Evolutionary conservation across 2,113 vertebrate genomes (phyloP), one percentile per base, ranked within the genome.

Genomic region (Athene noctua): DNA sequence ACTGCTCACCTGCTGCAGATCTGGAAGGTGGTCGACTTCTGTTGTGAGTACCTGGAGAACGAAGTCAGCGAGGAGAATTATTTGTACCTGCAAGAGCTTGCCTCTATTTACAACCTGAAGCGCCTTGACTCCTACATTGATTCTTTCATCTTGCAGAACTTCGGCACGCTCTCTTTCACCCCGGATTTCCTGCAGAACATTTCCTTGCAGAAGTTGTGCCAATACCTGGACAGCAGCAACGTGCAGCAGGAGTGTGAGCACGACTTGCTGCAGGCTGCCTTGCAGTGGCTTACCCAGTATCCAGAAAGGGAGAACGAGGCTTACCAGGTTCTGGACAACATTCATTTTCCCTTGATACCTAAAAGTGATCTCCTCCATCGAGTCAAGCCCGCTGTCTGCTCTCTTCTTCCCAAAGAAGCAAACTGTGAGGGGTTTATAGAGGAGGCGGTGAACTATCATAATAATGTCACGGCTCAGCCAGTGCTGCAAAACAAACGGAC

Each of bases 11-110:
- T 99, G 73, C 97, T 99, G 90, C 99, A 99, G 98, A 98, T 99
- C 94, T 99, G 99, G 99, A 98, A 98, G 20, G 99, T 95, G 61
- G 99, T 99, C 13, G 99, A 99, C 93, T 99, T 99, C 97, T 99
- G 99, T 96, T 99, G 99, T 3, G 99, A 99, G 97, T 99, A 99
- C 80, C 97, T 99, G 96, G 99, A 99, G 97, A 98, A 97, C 38
- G 99, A 99, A 75, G 99, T 99, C 94, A 99, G 97, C 0, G 99
- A 99, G 95, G 99, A 99, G 92, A 99, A 99, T 92, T 99, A 99
- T 90, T 97, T 99, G 71, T 99, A 99, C 97, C 98, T 99, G 59
- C 99, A 99, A 86, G 98, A 99, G 85, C 98, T 99, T 74, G 99
- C 99, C 67, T 98, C 98, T 47, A 98, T 99, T 94, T 99, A 99